A percentile compares a stretch with the other conserved stretches of the same genome.
These are phyloP conservation scores for Podarcis siculus DNA, from an alignment of 2,797 vertebrate genomes.

Conservation along the genomic window DNA sequence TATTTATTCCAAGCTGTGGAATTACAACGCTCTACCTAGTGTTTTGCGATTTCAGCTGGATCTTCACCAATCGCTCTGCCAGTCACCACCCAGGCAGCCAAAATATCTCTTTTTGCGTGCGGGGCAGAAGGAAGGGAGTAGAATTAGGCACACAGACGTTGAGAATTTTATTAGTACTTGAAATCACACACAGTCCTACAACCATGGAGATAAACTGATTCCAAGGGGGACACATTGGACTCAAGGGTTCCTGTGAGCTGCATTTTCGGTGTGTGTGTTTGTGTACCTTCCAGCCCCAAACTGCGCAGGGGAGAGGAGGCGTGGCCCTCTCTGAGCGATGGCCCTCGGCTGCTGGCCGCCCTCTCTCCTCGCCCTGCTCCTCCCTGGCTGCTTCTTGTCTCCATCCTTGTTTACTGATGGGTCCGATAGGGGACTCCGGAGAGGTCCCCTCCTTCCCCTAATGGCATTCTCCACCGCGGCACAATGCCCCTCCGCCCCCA, in stretches of 20 bases:
- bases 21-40: too few relatives aligned
- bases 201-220: neutral
- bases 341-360: neutral
- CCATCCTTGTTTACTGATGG: slow-evolving; percentile 80
- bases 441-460: slow-evolving; percentile 64
- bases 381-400: slow-evolving; percentile 75
- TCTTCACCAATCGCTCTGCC: too few relatives aligned
- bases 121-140: too few relatives aligned
- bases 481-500: slow-evolving; percentile 14
- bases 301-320: neutral
- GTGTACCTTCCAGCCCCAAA: neutral
- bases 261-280: neutral
- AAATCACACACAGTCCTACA: neutral
- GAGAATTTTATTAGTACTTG: neutral
- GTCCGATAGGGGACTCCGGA: slow-evolving; percentile 56
- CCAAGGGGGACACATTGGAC: neutral
- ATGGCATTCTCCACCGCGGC: slow-evolving; percentile 50
- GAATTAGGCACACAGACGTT: neutral
- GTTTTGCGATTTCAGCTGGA: too few relatives aligned
- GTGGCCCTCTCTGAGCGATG: too few relatives aligned
- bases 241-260: neutral
- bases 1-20: too few relatives aligned
- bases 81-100: too few relatives aligned
- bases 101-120: too few relatives aligned
- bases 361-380: slow-evolving; percentile 55